These are phyloP conservation scores for Eupithecia centaureata DNA, from an alignment of 2,888 invertebrate species.

Conservation along the genomic window DNA sequence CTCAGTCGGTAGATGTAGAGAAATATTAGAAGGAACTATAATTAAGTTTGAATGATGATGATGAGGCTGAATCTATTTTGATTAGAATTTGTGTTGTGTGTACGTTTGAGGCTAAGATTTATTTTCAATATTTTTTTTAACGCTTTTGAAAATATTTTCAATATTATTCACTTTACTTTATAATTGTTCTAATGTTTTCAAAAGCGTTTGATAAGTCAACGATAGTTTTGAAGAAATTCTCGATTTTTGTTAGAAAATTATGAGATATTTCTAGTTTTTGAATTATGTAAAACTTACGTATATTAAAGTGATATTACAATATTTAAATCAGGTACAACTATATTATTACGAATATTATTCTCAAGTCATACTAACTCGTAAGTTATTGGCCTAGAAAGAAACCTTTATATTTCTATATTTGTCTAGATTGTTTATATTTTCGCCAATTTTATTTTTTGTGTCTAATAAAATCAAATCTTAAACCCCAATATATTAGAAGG, in stretches of 20 bases:
- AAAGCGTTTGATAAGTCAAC: neutral
- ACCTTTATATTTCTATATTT: neutral
- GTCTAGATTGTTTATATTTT: neutral
- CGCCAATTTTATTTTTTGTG: neutral
- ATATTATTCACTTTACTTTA: neutral
- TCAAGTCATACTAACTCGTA: neutral
- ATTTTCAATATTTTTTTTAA: neutral
- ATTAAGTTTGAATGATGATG: slow-evolving; percentile 16
- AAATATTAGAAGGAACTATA: slow-evolving; percentile 48
- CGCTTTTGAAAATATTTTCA: neutral
- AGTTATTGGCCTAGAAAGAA: neutral
- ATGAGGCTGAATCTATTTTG: slow-evolving; percentile 41
- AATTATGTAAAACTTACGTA: neutral
- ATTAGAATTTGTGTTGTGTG: slow-evolving; percentile 37
- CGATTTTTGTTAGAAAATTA: slow-evolving; percentile 1
- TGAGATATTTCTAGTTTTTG: slow-evolving; percentile 7
- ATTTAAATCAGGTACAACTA: neutral
- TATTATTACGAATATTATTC: neutral
- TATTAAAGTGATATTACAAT: slow-evolving; percentile 10
- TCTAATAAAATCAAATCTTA: neutral
- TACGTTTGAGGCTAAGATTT: slow-evolving; percentile 38
- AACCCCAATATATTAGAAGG: neutral
- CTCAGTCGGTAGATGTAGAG: slow-evolving; percentile 65
- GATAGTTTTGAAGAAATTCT: neutral
- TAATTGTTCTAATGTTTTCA: neutral